These are phyloP conservation scores for Pangasianodon hypophthalmus DNA, from an alignment of 2,113 vertebrate species.

Conservation along the genomic window DNA sequence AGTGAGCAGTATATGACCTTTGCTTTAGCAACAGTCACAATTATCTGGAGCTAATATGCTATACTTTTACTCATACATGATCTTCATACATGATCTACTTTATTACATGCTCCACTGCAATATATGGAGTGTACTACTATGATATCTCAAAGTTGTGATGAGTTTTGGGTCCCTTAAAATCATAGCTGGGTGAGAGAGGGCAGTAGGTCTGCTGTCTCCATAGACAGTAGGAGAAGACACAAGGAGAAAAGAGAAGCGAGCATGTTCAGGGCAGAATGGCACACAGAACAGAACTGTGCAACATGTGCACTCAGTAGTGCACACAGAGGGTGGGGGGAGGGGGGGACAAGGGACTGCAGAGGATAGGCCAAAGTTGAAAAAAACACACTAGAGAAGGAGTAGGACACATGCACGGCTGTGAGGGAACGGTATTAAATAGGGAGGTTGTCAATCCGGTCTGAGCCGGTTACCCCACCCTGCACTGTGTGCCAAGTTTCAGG, in stretches of 20 bases:
- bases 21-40: neutral
- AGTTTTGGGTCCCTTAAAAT: slow-evolving; percentile 1
- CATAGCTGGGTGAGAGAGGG: slow-evolving; percentile 18
- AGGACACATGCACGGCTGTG: slow-evolving; percentile 68
- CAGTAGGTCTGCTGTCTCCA: slow-evolving; percentile 39
- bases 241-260: slow-evolving; percentile 46
- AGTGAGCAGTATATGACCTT: neutral
- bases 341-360: slow-evolving; percentile 51
- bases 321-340: slow-evolving; percentile 49
- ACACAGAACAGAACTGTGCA: slow-evolving; percentile 50
- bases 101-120: neutral
- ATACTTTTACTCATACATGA: neutral
- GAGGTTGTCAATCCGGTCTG: slow-evolving; percentile 84
- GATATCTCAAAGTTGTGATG: neutral
- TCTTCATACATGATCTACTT: neutral
- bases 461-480: slow-evolving; percentile 83
- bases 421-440: slow-evolving; percentile 79
- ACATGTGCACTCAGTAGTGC: slow-evolving; percentile 61
- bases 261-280: slow-evolving; percentile 54
- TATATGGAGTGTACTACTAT: neutral
- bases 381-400: slow-evolving; percentile 70
- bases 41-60: neutral
- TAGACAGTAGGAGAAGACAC: slow-evolving; percentile 54
- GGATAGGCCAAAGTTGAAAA: slow-evolving; percentile 69
- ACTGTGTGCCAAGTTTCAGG: slow-evolving; percentile 79